These are phyloP conservation scores for Scaptomyza tumidula DNA, from an alignment of 2,888 invertebrate genomes.

Conservation along the genomic window DNA sequence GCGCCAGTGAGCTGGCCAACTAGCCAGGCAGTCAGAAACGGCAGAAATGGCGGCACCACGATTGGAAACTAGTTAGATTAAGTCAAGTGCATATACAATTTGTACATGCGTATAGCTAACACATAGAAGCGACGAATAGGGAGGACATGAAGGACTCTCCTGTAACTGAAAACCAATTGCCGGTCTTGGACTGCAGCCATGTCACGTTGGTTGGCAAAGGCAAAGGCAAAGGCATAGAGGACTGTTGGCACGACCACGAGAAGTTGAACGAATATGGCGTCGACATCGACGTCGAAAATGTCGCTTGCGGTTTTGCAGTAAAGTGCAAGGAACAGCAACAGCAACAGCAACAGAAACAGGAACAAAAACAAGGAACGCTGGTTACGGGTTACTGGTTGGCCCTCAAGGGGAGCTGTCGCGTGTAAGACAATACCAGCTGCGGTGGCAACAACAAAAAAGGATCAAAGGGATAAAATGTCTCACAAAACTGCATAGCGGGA, in stretches of 20 bases:
- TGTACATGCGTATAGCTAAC: constrained; percentile 7
- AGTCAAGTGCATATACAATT: constrained; percentile 36
- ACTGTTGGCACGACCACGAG: constrained; percentile 3
- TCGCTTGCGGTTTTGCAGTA: constrained; percentile 42
- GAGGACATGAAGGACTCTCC: background rate
- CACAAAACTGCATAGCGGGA: constrained; percentile 46
- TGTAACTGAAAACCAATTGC: constrained; percentile 70
- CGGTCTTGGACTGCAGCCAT: constrained; percentile 60
- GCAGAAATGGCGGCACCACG: constrained; percentile 1
- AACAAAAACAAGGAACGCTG: background rate
- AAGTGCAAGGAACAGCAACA: constrained; percentile 9
- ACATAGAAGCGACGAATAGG: background rate
- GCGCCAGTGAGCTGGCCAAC: constrained; percentile 36
- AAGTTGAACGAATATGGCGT: constrained; percentile 26
- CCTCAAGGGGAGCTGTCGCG: constrained; percentile 7
- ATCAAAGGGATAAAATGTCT: constrained; percentile 70
- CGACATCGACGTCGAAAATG: constrained; percentile 11
- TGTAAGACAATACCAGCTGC: constrained; percentile 72
- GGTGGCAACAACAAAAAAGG: constrained; percentile 67
- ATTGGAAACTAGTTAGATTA: constrained; percentile 31
- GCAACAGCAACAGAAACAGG: constrained; percentile 1
- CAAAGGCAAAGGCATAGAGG: background rate
- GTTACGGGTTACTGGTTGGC: background rate
- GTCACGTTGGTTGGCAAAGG: constrained; percentile 53
- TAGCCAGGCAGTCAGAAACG: constrained; percentile 19